Conservation (phyloP, 2,797 vertebrate genomes). For the Hozukius guyotensis region DNA sequence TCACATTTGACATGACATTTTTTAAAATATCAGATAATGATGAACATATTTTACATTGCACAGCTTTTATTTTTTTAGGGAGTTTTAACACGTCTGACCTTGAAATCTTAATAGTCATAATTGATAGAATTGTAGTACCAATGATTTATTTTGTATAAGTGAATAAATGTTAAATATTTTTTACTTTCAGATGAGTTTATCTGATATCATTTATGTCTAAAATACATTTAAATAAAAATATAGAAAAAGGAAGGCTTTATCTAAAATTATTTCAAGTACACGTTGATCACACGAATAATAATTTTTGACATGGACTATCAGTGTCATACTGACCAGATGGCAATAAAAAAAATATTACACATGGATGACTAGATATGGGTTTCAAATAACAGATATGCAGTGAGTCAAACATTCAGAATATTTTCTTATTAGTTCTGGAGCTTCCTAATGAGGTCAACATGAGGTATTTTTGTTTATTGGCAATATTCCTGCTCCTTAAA, state of each 20-base stretch:
- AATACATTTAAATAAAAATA: not conserved
- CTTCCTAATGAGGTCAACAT: conserved; percentile 16
- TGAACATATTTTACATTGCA: not conserved
- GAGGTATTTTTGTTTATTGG: conserved; percentile 34
- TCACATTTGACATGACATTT: not conserved
- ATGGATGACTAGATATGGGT: not conserved
- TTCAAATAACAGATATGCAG: not conserved
- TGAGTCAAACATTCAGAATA: not conserved
- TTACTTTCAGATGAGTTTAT: not conserved
- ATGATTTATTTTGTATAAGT: not conserved
- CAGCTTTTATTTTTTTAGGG: not conserved
- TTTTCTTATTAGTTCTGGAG: not conserved
- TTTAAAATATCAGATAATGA: not conserved
- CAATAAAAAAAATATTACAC: not conserved
- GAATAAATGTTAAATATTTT: not conserved
- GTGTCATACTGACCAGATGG: not conserved
- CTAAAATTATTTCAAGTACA: not conserved
- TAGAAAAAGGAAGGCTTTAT: not conserved
- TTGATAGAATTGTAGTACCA: not conserved
- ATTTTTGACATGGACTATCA: not conserved
- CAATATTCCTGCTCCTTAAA: not conserved
- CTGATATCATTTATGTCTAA: not conserved
- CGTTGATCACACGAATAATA: not conserved
- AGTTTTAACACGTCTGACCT: not conserved
- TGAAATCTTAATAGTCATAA: not conserved